Base-by-base conservation (phyloP, 2,888 invertebrate genomes). In the Seira musarum region DNA sequence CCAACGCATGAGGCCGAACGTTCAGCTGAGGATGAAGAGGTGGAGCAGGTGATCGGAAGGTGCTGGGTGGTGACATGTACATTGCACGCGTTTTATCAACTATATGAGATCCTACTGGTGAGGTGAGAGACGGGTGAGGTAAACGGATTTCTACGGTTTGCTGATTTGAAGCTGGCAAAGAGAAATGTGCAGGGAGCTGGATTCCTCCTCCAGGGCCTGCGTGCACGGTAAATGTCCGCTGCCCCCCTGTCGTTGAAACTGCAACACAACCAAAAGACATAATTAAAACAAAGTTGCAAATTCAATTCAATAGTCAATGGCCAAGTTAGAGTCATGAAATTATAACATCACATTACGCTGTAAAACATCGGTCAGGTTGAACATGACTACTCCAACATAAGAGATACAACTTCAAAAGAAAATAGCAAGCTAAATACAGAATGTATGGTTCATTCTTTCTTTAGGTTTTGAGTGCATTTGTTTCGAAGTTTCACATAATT, bases 71-170 rank as follows among this genome's bases (percentile, higher is more conserved):
- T 21, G 60, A 72, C 60, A 70, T 64, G 70, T 70, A 80, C 30
- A 80, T 40, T 15, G 73, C 74, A 10, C 65, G 70, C 25, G 61
- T 61, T 66, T 80, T 80, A 60, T 80, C 80, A 74, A 80, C 70
- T 80, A 80, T 53, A 74, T 80, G 80, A 80, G 80, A 80, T 80
- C 80, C 80, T 74, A 79, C 73, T 35, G 79, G 73, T 24, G 74
- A 19, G 21, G 69, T 57, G 66, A 78, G 57, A 3, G 79, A 46
- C 15, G 49, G 71, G 60, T 22, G 78, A 65, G 80, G 80, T 70
- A 80, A 70, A 35, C 80, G 74, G 49, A 80, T 74, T 70, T 80
- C 80, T 24, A 80, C 74, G n/a, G 80, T 74, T 30, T 64, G 46
- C n/a, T 61, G 66, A 35, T 76, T 71, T 21, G 71, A 61, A 17